A percentile compares a stretch with the other conserved stretches of the same genome.
phyloP scores from a whole-genome alignment of 2,797 vertebrate species.

The Babyrousa celebensis region DNA sequence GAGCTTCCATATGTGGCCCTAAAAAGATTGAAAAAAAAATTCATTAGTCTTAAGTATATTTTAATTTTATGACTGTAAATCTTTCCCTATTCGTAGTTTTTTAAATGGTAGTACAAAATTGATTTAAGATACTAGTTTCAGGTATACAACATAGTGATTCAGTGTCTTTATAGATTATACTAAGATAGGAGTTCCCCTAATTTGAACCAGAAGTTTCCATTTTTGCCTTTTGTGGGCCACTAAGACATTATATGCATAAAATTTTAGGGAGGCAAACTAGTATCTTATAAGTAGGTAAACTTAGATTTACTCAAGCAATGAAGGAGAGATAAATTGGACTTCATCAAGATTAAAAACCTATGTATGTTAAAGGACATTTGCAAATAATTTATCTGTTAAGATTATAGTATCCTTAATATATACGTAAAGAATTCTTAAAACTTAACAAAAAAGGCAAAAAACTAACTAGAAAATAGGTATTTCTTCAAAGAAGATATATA shows the following conservation, averaged over 20 bases:
- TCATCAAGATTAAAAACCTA: constrained; percentile 37
- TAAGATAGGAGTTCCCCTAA: not conserved
- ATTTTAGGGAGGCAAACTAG: not conserved
- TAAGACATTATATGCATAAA: not conserved
- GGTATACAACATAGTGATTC: not conserved
- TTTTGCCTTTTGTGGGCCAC: constrained; percentile 60
- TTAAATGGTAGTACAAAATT: not conserved
- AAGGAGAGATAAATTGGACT: constrained; percentile 48
- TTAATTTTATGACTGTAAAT: not conserved
- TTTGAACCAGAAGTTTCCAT: not conserved
- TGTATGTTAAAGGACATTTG: constrained; percentile 19
- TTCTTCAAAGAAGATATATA: not conserved
- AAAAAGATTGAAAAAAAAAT: not conserved
- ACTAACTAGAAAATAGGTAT: not conserved
- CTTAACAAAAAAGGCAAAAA: not conserved
- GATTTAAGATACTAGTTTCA: not conserved
- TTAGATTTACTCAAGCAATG: constrained; percentile 20
- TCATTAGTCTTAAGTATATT: not conserved
- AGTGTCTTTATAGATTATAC: not conserved
- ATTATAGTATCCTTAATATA: not conserved
- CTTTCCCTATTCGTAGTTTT: not conserved
- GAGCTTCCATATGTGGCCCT: too few species aligned
- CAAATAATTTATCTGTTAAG: not conserved
- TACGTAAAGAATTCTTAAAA: not conserved
- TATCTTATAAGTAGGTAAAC: constrained; percentile 27